Evolutionary conservation across 2,797 vertebrate species (phyloP), one percentile per base, ranked within the genome.

Genomic region (Hozukius guyotensis): DNA sequence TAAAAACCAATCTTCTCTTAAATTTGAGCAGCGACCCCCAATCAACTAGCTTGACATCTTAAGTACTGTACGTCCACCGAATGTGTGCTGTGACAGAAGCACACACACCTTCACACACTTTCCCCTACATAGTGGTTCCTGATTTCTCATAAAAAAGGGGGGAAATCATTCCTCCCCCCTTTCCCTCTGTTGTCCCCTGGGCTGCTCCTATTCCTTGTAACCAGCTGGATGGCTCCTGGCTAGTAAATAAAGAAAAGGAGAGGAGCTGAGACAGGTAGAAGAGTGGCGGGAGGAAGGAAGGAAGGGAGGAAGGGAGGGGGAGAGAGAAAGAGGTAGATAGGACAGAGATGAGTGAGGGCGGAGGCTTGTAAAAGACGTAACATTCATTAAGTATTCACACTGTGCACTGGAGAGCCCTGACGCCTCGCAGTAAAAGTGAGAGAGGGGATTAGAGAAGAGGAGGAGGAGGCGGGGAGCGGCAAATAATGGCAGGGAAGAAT

Each of bases 381-480:
- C 86, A 88, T 77, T 88, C 89, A 92, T 95, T 90, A 88, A 81
- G 76, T 63, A 93, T 92, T 94, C 93, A 89, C 70, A 84, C 53
- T 32, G 80, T 72, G 87, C 82, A 69, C 77, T 69, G 82, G 81
- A 89, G 90, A 90, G 65, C 64, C 73, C 71, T 20, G 78, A 75
- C 57, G 82, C 78, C 77, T 83, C 16, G 25, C 85, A 81, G 91
- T 88, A 85, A 89, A 88, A 81, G 63, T 85, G 73, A 80, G 73
- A 80, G 56, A 46, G 56, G 36, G 83, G 81, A 87, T 81, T 83
- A 86, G 65, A 75, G 65, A 29, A 25, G 65, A 53, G 2, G 64
- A 49, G 24, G 46, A 57, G 71, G 49, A 14, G 49, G 53, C 10
- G 13, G 57, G 38, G 55, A 42, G 61, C 57, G 31, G 46, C 63